phyloP scores from a whole-genome alignment of 2,888 invertebrate genomes.

The Sepioteuthis lessoniana region DNA sequence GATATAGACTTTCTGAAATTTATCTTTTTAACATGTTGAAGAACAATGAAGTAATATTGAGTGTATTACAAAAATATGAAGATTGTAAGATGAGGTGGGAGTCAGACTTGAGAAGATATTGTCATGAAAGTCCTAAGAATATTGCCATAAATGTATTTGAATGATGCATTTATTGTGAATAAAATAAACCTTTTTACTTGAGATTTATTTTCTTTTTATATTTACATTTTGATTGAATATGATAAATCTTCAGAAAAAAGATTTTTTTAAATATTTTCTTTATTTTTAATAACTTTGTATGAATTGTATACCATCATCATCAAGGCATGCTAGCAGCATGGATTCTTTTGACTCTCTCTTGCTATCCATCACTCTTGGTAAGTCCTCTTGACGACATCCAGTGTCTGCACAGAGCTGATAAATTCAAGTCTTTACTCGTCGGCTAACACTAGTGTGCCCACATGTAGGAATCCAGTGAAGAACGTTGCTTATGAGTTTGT shows the following conservation, averaged over 20 bases:
- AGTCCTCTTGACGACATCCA: too few species aligned
- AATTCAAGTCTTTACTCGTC: too few species aligned
- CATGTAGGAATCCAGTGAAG: too few species aligned
- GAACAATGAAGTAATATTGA: neutral
- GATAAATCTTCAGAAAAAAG: neutral
- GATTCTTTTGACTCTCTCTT: too few species aligned
- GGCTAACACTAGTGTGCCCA: too few species aligned
- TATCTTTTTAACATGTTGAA: neutral
- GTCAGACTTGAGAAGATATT: constrained; percentile 8
- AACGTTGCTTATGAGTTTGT: too few species aligned
- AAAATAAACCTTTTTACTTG: neutral
- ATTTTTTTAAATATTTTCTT: neutral
- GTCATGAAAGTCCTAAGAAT: constrained; percentile 18
- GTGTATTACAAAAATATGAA: neutral
- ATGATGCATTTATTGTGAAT: constrained; percentile 19
- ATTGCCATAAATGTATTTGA: constrained; percentile 21
- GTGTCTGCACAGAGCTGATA: too few species aligned
- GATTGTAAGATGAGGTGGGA: neutral
- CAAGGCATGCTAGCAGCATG: too few species aligned
- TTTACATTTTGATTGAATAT: neutral
- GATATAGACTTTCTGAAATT: neutral
- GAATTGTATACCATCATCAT: too few species aligned
- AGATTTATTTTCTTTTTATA: neutral
- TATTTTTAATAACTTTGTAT: too few species aligned
- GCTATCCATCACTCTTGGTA: too few species aligned